These are phyloP conservation scores for Cyphomyrus plagiostoma DNA, from an alignment of 2,113 vertebrate genomes.

Conservation along the genomic window DNA sequence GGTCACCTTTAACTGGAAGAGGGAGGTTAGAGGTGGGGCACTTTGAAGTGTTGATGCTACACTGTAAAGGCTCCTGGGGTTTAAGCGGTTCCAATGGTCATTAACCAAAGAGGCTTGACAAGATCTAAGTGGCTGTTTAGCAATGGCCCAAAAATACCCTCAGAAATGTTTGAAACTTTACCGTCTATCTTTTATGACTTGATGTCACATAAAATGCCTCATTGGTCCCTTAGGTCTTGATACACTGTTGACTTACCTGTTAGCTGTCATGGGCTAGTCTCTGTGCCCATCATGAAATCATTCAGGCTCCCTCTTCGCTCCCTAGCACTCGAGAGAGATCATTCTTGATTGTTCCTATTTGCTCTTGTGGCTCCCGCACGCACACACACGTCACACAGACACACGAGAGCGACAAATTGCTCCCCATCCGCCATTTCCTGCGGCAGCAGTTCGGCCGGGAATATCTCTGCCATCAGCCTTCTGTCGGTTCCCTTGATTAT, in stretches of 20 bases:
- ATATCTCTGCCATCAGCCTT: conserved; percentile 59
- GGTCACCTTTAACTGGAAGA: neutral
- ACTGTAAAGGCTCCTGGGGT: neutral
- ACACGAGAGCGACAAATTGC: conserved; percentile 37
- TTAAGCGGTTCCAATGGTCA: neutral
- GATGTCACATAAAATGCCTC: neutral
- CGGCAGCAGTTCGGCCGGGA: conserved; percentile 46
- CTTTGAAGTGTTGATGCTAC: neutral
- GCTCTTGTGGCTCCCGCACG: conserved; percentile 24
- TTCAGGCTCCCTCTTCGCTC: neutral
- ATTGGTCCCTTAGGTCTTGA: neutral
- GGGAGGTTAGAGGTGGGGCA: neutral
- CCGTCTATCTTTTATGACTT: neutral
- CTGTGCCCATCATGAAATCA: neutral
- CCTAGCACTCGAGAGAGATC: neutral
- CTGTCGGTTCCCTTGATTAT: conserved; percentile 65
- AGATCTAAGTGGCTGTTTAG: neutral
- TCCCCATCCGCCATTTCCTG: conserved; percentile 56
- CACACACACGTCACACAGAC: conserved; percentile 29
- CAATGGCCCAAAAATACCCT: neutral
- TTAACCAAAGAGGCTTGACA: neutral
- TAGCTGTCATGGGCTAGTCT: neutral
- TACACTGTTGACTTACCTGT: neutral
- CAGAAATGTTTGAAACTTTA: neutral
- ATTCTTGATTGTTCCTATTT: neutral